Evolutionary conservation across 2,113 vertebrate species (phyloP), one percentile per base, ranked within the genome.

Genomic region (Anguilla rostrata): DNA sequence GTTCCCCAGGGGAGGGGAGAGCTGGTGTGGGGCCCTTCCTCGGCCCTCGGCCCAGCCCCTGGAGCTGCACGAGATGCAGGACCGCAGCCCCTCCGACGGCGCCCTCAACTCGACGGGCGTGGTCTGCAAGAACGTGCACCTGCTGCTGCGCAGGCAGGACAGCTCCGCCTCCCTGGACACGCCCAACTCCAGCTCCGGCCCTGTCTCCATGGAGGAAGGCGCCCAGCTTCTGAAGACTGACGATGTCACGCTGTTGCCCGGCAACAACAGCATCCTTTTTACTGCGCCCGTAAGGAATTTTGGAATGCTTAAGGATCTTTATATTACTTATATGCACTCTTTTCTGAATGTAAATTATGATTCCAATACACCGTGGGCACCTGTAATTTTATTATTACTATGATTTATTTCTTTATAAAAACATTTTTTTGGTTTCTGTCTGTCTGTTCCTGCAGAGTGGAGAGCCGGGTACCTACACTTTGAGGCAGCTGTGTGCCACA

Each of bases 121-220:
- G 39, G 95, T 99, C 83, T 99, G 98, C 92, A 98, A 95, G 87
- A 99, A 99, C 0, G 95, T 96, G 2, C 98, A 99, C 92, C 93
- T 99, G 96, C 90, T 99, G 22, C 94, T 99, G 18, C 94, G 97
- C 0, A 90, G 94, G n/a, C 96, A 95, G 41, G 97, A 98, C 88
- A 96, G 95, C 90, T 78, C 86, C 90, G 89, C 95, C 0, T 95
- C 96, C 0, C 89, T 96, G 81, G 97, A 98, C n/a, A 84, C 93
- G 0, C 91, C 96, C 43, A 0, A 91, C 0, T 91, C 96, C 1
- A 0, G 91, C 0, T 91, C 96, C 1, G 89, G 94, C 0, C 87
- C 95, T 2, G 29, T 97, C 16, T 87, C 94, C 1, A 79, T 97
- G 89, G 97, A 99, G 26, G 97, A 98, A 15, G 96, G 96, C 26